Percentiles rank a stretch among this genome's conserved stretches.
These are phyloP conservation scores for Microvelia longipes DNA, from an alignment of 1,140 invertebrate genomes.

Conservation along the genomic window DNA sequence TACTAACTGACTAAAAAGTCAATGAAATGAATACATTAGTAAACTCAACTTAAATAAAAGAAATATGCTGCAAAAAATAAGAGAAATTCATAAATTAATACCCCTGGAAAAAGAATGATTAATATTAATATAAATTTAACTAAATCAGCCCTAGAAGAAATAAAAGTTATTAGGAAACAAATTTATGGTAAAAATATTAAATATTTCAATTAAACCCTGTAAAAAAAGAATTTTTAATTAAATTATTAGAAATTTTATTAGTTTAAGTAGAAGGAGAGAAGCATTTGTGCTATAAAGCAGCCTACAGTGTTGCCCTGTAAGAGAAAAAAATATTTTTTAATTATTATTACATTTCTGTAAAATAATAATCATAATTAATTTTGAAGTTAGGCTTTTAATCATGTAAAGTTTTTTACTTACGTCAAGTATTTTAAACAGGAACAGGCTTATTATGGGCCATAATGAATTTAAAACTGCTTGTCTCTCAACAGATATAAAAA, in stretches of 20 bases:
- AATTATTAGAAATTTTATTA: background rate
- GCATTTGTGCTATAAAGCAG: background rate
- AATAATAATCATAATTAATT: conserved; percentile 3
- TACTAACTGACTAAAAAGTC: no score
- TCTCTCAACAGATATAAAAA: no score
- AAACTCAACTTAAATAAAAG: background rate
- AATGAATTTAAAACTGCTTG: no score
- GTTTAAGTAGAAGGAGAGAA: background rate
- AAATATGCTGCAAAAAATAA: background rate
- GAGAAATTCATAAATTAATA: background rate
- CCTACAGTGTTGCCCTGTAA: background rate
- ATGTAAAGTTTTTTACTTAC: no score
- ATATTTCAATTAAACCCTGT: background rate
- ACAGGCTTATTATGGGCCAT: no score
- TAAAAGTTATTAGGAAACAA: background rate
- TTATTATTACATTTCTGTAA: conserved; percentile 1
- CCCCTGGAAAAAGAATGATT: conserved; percentile 1
- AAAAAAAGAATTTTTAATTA: background rate
- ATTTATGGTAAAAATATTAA: background rate
- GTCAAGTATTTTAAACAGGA: no score
- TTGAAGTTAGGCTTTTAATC: no score
- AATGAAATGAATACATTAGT: background rate
- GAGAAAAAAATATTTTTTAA: background rate
- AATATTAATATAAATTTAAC: background rate
- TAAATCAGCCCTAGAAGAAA: conserved; percentile 1